These are phyloP conservation scores for Fissipunctia ypsillon DNA, from an alignment of 2,888 invertebrate species.

Conservation along the genomic window DNA sequence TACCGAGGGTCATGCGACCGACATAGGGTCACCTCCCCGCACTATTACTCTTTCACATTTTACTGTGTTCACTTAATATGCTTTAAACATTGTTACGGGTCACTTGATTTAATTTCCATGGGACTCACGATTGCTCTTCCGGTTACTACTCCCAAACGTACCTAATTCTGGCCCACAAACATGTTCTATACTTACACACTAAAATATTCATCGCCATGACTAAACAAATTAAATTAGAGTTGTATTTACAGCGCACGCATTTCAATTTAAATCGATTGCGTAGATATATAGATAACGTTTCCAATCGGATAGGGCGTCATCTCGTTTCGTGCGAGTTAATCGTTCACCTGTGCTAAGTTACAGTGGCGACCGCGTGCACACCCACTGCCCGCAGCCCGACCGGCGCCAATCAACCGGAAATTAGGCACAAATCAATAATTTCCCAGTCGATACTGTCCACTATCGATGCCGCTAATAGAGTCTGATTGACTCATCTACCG, in stretches of 20 bases:
- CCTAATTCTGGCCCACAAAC: conserved; percentile 15
- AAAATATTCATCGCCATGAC: conserved; percentile 15
- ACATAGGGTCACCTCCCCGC: conserved; percentile 62
- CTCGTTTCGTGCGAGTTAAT: conserved; percentile 68
- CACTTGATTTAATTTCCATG: conserved; percentile 69
- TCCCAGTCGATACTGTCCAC: conserved; percentile 80
- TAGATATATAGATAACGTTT: conserved; percentile 66
- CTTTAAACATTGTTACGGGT: conserved; percentile 63
- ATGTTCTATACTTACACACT: not conserved
- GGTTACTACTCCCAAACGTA: conserved; percentile 15
- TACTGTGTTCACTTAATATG: conserved; percentile 56
- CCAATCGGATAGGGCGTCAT: conserved; percentile 69
- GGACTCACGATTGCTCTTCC: conserved; percentile 37
- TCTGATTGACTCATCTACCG: conserved; percentile 81
- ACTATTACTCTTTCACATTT: conserved; percentile 66
- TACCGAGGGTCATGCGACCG: conserved; percentile 66
- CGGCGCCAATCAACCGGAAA: conserved; percentile 83
- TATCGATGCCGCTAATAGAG: conserved; percentile 78
- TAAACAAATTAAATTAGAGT: conserved; percentile 19
- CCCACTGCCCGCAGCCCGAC: conserved; percentile 78
- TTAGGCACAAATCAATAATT: conserved; percentile 89
- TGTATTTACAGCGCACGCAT: conserved; percentile 7
- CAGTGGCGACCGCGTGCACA: conserved; percentile 81
- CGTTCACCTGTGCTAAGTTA: conserved; percentile 69
- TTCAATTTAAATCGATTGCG: conserved; percentile 46